Conservation (phyloP, 2,888 invertebrate genomes). For the Caenorhabditis zanzibari region DNA sequence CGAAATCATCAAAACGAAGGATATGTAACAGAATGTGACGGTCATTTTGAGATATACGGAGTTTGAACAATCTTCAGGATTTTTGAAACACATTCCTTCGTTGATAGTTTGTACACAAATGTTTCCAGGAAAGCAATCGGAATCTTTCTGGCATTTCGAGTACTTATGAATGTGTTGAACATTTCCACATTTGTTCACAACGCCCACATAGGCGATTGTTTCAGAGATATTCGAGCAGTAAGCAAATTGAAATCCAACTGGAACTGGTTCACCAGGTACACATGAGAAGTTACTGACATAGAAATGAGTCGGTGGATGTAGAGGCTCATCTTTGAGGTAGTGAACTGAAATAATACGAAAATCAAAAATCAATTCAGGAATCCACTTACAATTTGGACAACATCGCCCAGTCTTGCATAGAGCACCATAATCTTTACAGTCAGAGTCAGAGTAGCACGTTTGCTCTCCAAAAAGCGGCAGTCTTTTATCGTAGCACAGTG, state of each 20-base stretch:
- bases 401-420: slow-evolving; percentile 21
- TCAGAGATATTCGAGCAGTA: slow-evolving; percentile 25
- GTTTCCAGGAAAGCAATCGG: slow-evolving; percentile 22
- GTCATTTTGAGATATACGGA: not conserved
- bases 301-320: slow-evolving; percentile 35
- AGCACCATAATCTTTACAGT: slow-evolving; percentile 14
- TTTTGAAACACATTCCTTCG: slow-evolving; percentile 26
- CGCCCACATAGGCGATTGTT: slow-evolving; percentile 37
- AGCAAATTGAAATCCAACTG: slow-evolving; percentile 32
- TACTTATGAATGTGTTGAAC: slow-evolving; percentile 15
- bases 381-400: slow-evolving; percentile 41
- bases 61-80: slow-evolving; percentile 26
- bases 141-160: not conserved
- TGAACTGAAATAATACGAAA: not conserved
- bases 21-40: not conserved
- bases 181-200: slow-evolving; percentile 29
- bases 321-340: not conserved
- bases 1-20: slow-evolving; percentile 16
- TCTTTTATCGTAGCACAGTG: slow-evolving; percentile 28
- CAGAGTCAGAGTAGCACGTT: not conserved
- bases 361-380: not conserved
- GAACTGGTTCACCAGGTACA: slow-evolving; percentile 17
- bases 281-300: slow-evolving; percentile 42
- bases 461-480: slow-evolving; percentile 34
- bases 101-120: slow-evolving; percentile 21